phyloP scores from a whole-genome alignment of 2,113 vertebrate genomes.

The Trogon melanurus region DNA sequence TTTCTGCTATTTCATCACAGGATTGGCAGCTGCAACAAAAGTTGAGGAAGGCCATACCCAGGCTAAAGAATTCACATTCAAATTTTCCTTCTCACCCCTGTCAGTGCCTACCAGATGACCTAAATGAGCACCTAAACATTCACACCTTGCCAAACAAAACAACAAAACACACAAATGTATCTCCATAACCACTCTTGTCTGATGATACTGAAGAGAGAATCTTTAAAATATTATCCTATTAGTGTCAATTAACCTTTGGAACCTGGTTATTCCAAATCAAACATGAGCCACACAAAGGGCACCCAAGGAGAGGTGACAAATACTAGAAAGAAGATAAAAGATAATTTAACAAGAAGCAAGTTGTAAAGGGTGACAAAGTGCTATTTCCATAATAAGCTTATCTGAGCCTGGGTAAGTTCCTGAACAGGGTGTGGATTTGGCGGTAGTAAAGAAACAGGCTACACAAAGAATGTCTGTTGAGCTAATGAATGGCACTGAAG shows the following conservation, averaged over 20 bases:
- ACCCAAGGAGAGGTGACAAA: conserved; percentile 78
- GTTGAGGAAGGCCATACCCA: not conserved
- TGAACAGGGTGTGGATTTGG: conserved; percentile 83
- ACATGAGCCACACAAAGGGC: conserved; percentile 45
- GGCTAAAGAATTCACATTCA: not conserved
- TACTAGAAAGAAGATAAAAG: conserved; percentile 81
- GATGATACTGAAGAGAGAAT: not conserved
- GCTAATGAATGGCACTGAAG: conserved; percentile 82
- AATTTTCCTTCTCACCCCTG: not conserved
- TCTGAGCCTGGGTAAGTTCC: conserved; percentile 78
- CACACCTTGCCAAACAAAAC: not conserved
- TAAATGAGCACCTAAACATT: not conserved
- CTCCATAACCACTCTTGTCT: not conserved
- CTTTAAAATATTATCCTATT: not conserved
- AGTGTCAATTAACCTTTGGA: not conserved
- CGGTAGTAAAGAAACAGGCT: conserved; percentile 80
- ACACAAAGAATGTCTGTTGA: conserved; percentile 82
- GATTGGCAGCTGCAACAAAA: not conserved
- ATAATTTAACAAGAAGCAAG: conserved; percentile 83
- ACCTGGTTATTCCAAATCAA: conserved; percentile 37
- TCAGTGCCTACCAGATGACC: not conserved
- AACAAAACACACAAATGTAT: not conserved
- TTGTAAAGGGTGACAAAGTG: conserved; percentile 82
- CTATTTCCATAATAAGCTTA: conserved; percentile 86
- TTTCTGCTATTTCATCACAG: not conserved